These are phyloP conservation scores for Anser brachyrhynchus DNA, from an alignment of 2,113 vertebrate genomes.

Conservation along the genomic window DNA sequence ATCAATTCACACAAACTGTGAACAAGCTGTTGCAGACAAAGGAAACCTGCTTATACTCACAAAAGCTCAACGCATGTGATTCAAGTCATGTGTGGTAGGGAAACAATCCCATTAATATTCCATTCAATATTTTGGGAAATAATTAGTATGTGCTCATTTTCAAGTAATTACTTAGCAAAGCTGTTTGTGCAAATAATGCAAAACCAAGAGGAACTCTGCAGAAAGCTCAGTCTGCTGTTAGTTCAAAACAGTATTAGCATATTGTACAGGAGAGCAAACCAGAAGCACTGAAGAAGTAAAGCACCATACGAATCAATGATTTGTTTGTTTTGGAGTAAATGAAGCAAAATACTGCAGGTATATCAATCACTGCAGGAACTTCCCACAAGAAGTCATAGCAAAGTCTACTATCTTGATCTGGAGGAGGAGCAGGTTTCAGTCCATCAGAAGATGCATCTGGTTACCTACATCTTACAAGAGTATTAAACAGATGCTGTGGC, in stretches of 20 bases:
- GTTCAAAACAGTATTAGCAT: not conserved
- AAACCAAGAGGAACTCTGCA: not conserved
- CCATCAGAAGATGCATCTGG: not conserved
- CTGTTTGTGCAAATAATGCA: not conserved
- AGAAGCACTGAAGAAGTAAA: not conserved
- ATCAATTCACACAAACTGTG: slow-evolving; percentile 14
- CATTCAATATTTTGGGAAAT: slow-evolving; percentile 2
- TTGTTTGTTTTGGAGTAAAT: not conserved
- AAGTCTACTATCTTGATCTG: not conserved
- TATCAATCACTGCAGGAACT: not conserved
- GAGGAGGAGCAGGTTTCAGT: not conserved
- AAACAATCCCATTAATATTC: slow-evolving; percentile 22
- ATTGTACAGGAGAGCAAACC: not conserved
- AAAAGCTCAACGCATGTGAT: not conserved
- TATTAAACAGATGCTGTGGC: not conserved
- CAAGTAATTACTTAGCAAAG: not conserved
- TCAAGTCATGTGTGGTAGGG: not conserved
- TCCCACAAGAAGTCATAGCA: not conserved
- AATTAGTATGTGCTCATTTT: not conserved
- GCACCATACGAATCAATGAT: not conserved
- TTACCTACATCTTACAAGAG: not conserved
- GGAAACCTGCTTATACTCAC: slow-evolving; percentile 4
- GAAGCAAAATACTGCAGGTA: not conserved
- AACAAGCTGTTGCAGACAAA: slow-evolving; percentile 18
- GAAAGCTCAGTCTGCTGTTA: not conserved